Evolutionary conservation across 2,797 vertebrate genomes (phyloP), one percentile per base, ranked within the genome.

Genomic region (Lates japonicus): DNA sequence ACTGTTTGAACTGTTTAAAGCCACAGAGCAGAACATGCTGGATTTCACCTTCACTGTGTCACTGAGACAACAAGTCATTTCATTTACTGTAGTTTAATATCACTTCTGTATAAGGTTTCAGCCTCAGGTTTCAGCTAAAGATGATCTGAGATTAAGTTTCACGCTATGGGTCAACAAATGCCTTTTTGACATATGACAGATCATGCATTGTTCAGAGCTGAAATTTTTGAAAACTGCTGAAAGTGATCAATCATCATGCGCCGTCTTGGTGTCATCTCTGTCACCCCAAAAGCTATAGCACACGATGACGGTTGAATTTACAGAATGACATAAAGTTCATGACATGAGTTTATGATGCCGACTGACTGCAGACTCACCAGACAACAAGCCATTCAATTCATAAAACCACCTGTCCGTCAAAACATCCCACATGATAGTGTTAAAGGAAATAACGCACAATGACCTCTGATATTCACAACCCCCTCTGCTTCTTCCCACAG

Each of bases 1-100:
- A 54, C 3, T n/a, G 25, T 76, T 80, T 19, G 35, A 74, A n/a
- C 61, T 42, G n/a, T 64, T 35, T 46, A 58, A 73, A 41, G 61
- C 11, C 0, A 25, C 5, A 3, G 7, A 0, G 3, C 16, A 42
- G 42, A 61, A 69, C 41, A 52, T 5, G 42, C 6, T 37, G 22
- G 41, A 60, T 65, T 70, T 67, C 5, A 58, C 4, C 52, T n/a
- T 70, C 22, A 65, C 20, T 7, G 1, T 25, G 29, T 71, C 13
- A 68, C 12, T 60, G 49, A 46, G 17, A 48, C 9, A 62, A 37
- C 25, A 14, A 68, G 20, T 51, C 31, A 35, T 62, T 81, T 51
- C 4, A n/a, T 69, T 64, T 19, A 35, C 5, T 52, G 20, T 22
- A 8, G 3, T 2, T 31, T 33, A 3, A 46, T 10, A 16, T 13